phyloP scores from a whole-genome alignment of 23 tunicate species.

The Clavelina lepadiformis region DNA sequence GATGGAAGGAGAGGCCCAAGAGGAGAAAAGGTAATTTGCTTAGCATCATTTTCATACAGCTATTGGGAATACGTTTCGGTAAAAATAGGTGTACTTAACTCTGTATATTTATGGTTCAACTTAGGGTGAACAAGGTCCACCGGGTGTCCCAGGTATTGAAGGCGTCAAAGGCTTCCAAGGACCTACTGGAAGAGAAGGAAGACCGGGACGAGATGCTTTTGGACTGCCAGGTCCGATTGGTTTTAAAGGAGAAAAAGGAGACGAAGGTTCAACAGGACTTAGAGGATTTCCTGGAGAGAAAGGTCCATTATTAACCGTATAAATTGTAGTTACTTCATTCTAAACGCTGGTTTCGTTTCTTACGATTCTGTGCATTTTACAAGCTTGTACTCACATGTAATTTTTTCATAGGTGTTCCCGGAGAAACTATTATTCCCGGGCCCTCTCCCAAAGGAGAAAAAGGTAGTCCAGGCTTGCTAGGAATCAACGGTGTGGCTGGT shows the following conservation, averaged over 20 bases:
- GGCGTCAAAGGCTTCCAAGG: conserved; percentile 58
- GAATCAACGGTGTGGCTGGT: conserved; percentile 5
- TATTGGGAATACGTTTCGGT: not conserved
- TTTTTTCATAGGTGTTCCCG: conserved; percentile 14
- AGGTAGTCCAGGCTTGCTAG: conserved; percentile 11
- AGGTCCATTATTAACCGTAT: conserved; percentile 11
- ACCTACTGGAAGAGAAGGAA: conserved; percentile 36
- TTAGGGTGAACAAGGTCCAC: conserved; percentile 53
- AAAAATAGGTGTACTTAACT: not conserved
- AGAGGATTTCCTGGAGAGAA: conserved; percentile 51
- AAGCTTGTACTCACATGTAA: not conserved
- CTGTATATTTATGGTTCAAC: not conserved
- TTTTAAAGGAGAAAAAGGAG: conserved; percentile 62
- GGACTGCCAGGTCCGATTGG: conserved; percentile 72
- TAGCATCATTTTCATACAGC: not conserved
- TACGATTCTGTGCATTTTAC: not conserved
- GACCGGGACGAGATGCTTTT: conserved; percentile 38
- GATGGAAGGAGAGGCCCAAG: conserved; percentile 52
- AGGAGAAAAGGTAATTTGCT: conserved; percentile 59
- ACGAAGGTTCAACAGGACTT: conserved; percentile 37
- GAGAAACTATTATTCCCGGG: conserved; percentile 4
- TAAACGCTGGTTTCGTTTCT: not conserved
- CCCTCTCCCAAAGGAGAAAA: conserved; percentile 20
- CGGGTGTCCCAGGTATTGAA: conserved; percentile 44
- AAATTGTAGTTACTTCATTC: not conserved